A percentile compares a stretch with the other conserved stretches of the same genome.
These are phyloP conservation scores for Trichechus manatus DNA, from an alignment of 2,113 vertebrate genomes.

Conservation along the genomic window DNA sequence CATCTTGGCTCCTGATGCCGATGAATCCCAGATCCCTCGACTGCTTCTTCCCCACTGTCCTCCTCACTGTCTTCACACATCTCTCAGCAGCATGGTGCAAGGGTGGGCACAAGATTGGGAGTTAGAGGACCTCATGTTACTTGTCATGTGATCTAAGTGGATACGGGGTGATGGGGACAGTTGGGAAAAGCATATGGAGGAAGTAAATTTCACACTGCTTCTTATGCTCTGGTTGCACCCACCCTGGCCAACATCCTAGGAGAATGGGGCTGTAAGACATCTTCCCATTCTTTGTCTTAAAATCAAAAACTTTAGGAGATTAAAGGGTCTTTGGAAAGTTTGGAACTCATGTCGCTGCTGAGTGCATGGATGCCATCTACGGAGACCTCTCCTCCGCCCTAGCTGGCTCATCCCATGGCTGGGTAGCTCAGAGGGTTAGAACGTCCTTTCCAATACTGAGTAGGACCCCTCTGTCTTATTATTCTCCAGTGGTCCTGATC, in stretches of 20 bases:
- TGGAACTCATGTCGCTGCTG: background rate
- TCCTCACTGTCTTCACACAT: background rate
- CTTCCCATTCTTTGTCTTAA: background rate
- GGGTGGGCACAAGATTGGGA: background rate
- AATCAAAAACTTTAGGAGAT: background rate
- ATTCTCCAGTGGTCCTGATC: background rate
- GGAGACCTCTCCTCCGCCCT: fast-evolving
- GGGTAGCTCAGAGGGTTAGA: background rate
- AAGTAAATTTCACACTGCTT: fast-evolving
- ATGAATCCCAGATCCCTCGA: background rate
- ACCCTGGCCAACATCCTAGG: background rate
- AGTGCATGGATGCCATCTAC: background rate
- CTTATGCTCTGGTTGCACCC: background rate
- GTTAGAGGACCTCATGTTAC: background rate
- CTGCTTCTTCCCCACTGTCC: background rate
- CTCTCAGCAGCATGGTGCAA: background rate
- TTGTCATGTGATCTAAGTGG: background rate
- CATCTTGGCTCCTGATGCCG: fast-evolving
- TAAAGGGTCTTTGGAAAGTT: background rate
- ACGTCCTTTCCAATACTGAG: background rate
- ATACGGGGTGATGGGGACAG: fast-evolving
- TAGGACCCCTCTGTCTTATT: background rate
- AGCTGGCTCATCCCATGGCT: background rate
- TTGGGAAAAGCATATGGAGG: background rate
- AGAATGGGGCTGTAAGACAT: background rate